A percentile compares a stretch with the other conserved stretches of the same genome.
These are phyloP conservation scores for Anser cygnoides DNA, from an alignment of 2,113 vertebrate genomes.

Conservation along the genomic window DNA sequence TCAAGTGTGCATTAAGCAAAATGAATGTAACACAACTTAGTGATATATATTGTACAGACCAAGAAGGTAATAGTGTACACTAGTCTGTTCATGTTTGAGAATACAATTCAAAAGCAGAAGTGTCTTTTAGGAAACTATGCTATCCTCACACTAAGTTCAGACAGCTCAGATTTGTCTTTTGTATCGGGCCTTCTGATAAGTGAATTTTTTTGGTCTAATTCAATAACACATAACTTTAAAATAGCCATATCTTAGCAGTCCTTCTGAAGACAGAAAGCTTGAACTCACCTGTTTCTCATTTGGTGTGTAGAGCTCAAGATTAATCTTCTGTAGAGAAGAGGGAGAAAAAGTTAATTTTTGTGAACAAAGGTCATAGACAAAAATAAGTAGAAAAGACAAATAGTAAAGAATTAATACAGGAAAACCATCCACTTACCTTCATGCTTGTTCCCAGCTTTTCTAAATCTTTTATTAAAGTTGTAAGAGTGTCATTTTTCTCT, in stretches of 20 bases:
- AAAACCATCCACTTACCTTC: constrained; percentile 65
- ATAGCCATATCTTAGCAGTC: neutral
- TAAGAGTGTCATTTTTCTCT: accelerated
- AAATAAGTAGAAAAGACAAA: neutral
- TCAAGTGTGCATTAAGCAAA: neutral
- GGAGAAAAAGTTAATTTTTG: constrained; percentile 4
- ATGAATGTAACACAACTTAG: too few species aligned
- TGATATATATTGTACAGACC: neutral
- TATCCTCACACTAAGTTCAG: neutral
- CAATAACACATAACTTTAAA: neutral
- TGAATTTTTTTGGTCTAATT: neutral
- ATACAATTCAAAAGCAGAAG: neutral
- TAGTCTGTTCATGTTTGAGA: neutral
- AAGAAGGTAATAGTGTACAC: neutral
- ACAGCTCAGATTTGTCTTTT: neutral
- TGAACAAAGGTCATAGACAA: neutral
- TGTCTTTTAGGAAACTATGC: neutral
- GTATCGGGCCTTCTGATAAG: neutral
- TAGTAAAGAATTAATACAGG: neutral
- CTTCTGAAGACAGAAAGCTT: neutral
- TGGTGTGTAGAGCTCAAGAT: constrained; percentile 47
- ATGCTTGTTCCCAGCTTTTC: neutral
- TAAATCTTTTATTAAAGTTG: neutral
- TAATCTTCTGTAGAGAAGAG: constrained; percentile 16
- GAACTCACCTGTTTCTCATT: constrained; percentile 30